A percentile compares a stretch with the other conserved stretches of the same genome.
Conservation (phyloP, 2,888 invertebrate species). For the Cosmia pyralina region DNA sequence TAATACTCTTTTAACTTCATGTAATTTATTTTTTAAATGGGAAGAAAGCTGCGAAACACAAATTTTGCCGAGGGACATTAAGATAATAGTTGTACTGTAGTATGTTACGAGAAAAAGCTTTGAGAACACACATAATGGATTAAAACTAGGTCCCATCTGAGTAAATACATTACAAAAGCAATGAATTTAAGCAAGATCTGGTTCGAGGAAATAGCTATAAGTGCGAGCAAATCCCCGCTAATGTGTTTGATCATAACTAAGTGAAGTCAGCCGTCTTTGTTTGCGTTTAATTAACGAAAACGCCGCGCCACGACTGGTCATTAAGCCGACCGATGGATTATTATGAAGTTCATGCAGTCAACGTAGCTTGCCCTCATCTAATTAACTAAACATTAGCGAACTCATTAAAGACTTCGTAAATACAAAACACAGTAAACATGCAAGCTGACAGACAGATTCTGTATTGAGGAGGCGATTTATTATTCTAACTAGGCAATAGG, state of each 20-base stretch:
- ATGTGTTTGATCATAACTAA: slow-evolving; percentile 84
- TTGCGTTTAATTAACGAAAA: slow-evolving; percentile 86
- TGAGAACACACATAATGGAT: slow-evolving; percentile 61
- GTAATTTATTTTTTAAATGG: too few species aligned
- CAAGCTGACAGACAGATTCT: slow-evolving; percentile 18
- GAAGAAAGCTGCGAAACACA: too few species aligned
- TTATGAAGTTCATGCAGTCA: slow-evolving; percentile 70
- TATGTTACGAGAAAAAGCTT: slow-evolving; percentile 59
- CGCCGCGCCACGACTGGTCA: slow-evolving; percentile 73
- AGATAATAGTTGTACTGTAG: neutral
- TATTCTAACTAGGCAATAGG: slow-evolving; percentile 27
- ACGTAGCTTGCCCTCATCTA: slow-evolving; percentile 66
- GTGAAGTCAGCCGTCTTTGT: slow-evolving; percentile 80
- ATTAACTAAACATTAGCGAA: slow-evolving; percentile 63
- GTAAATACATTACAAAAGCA: slow-evolving; percentile 58
- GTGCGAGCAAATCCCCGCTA: slow-evolving; percentile 76
- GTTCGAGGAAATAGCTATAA: slow-evolving; percentile 69
- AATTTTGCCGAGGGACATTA: too few species aligned
- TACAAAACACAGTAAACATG: slow-evolving; percentile 26
- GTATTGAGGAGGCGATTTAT: slow-evolving; percentile 24
- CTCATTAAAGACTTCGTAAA: slow-evolving; percentile 41
- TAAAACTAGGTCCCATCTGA: slow-evolving; percentile 54
- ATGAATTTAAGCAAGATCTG: slow-evolving; percentile 59
- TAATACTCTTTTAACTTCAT: too few species aligned
- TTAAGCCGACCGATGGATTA: slow-evolving; percentile 79